phyloP scores from a whole-genome alignment of 2,888 invertebrate genomes.

The Drosophila flavopinicola region DNA sequence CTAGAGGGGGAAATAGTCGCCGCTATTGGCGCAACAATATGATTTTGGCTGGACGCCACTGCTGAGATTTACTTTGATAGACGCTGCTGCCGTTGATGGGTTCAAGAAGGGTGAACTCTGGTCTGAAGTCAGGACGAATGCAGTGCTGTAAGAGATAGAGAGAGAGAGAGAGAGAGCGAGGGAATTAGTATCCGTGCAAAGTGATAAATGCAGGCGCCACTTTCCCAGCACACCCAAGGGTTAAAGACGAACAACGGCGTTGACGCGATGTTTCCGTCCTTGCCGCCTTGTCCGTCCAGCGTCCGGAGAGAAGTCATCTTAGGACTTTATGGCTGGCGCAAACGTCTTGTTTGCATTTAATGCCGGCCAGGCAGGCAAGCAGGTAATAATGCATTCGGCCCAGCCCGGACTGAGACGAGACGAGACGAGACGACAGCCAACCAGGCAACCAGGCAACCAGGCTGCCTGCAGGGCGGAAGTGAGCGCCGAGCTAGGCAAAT shows the following conservation, averaged over 20 bases:
- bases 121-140: no score
- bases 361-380: conserved; percentile 74
- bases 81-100: conserved; percentile 55
- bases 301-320: conserved; percentile 58
- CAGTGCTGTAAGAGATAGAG: conserved; percentile 20
- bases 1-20: conserved; percentile 87
- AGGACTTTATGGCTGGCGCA: conserved; percentile 74
- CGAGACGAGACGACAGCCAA: conserved; percentile 62
- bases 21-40: conserved; percentile 86
- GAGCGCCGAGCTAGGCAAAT: conserved; percentile 48
- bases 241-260: conserved; percentile 27
- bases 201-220: conserved; percentile 34
- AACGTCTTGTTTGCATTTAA: conserved; percentile 73
- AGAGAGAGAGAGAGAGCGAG: background rate
- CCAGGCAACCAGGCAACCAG: conserved; percentile 39
- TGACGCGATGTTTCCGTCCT: conserved; percentile 16
- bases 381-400: conserved; percentile 76
- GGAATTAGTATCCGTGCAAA: background rate
- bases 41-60: conserved; percentile 85
- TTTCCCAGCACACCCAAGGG: conserved; percentile 48
- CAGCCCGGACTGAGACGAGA: conserved; percentile 40
- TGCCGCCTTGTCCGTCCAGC: conserved; percentile 22
- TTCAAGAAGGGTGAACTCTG: conserved; percentile 12
- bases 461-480: conserved; percentile 58
- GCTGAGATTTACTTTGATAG: conserved; percentile 79